Conservation (phyloP, 2,113 vertebrate genomes). For the Camelus bactrianus region DNA sequence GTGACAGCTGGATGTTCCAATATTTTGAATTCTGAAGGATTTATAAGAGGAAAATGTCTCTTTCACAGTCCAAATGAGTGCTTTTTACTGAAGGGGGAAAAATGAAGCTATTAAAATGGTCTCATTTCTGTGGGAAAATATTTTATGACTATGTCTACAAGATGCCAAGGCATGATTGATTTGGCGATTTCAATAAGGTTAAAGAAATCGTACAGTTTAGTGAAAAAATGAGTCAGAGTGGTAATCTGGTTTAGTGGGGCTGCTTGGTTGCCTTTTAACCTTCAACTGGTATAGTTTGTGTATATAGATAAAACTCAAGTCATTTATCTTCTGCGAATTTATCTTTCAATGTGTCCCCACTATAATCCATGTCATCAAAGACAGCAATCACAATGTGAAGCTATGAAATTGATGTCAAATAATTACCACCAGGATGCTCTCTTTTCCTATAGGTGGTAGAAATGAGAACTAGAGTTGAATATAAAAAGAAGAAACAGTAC, state of each 20-base stretch:
- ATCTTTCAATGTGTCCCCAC: background rate
- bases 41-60: background rate
- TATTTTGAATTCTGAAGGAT: slow-evolving; percentile 44
- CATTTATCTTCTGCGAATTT: background rate
- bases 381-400: background rate
- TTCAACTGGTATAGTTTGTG: background rate
- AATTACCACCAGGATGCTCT: background rate
- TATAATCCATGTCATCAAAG: slow-evolving; percentile 5
- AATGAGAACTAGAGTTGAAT: background rate
- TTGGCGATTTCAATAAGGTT: background rate
- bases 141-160: background rate
- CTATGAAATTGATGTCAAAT: background rate
- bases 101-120: background rate
- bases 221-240: background rate
- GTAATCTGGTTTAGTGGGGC: background rate
- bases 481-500: background rate
- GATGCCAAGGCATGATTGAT: background rate
- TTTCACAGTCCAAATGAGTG: background rate
- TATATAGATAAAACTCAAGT: background rate
- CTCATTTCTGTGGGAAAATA: background rate
- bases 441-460: background rate
- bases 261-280: background rate
- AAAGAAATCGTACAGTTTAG: background rate
- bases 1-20: background rate
- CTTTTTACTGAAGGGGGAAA: background rate